Conservation (phyloP, 2,888 invertebrate genomes). For the Athripsodes cinereus region DNA sequence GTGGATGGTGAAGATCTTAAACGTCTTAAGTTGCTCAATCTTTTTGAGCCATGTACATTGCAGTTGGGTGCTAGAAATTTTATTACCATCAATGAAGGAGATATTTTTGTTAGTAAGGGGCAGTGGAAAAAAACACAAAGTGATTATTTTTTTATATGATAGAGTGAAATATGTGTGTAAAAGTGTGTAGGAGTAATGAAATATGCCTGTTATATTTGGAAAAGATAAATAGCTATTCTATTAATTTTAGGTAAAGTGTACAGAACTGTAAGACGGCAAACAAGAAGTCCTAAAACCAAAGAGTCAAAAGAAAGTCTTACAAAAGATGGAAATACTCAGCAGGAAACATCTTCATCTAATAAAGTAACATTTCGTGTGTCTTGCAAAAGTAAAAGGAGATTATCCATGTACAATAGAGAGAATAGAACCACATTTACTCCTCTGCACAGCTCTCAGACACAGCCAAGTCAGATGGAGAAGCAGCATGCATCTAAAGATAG, state of each 20-base stretch:
- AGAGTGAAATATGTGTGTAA: neutral
- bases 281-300: conserved; percentile 38
- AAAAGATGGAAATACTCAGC: conserved; percentile 32
- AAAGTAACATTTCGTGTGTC: conserved; percentile 35
- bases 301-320: conserved; percentile 33
- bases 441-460: conserved; percentile 17
- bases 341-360: conserved; percentile 11
- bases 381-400: conserved; percentile 46
- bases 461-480: conserved; percentile 8
- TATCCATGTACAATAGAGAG: conserved; percentile 31
- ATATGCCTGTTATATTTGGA: neutral
- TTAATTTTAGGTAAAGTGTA: conserved; percentile 40
- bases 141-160: conserved; percentile 30
- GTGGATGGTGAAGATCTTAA: conserved; percentile 72
- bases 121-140: conserved; percentile 70
- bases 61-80: conserved; percentile 87
- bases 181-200: neutral
- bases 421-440: conserved; percentile 15
- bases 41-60: conserved; percentile 80
- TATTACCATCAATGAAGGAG: conserved; percentile 69
- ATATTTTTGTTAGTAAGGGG: conserved; percentile 67
- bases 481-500: conserved; percentile 11
- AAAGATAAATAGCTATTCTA: neutral
- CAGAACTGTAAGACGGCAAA: conserved; percentile 42
- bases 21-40: conserved; percentile 75